Percentiles rank a stretch among this genome's conserved stretches.
Evolutionary conservation across 1,140 invertebrate species (phyloP).

Genomic region (Zaprionus africanus): DNA sequence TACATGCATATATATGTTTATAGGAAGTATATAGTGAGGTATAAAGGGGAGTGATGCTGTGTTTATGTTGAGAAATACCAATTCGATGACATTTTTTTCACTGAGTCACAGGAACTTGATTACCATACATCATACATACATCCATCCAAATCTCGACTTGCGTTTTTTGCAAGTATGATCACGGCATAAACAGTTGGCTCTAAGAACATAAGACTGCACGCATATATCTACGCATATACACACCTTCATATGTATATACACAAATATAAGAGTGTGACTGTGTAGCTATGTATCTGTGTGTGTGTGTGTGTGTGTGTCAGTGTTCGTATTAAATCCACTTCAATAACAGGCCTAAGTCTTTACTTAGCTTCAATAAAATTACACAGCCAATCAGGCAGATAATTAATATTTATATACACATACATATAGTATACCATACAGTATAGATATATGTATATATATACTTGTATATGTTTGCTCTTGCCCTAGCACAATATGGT

Average conservation of each 20-base stretch:
- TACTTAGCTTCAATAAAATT: slow-evolving; percentile 50
- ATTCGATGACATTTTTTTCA: slow-evolving; percentile 17
- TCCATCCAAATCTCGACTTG: slow-evolving; percentile 11
- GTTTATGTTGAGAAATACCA: slow-evolving; percentile 9
- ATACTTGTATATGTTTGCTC: slow-evolving; percentile 19
- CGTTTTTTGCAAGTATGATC: slow-evolving; percentile 44
- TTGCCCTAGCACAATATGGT: slow-evolving; percentile 39
- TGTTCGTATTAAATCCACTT: slow-evolving; percentile 31
- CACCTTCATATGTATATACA: not conserved
- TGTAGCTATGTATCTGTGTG: not conserved
- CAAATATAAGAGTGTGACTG: not conserved
- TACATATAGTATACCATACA: slow-evolving; percentile 1
- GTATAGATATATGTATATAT: slow-evolving; percentile 10
- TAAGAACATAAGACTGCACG: slow-evolving; percentile 1
- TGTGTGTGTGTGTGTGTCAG: not conserved
- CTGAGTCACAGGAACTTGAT: slow-evolving; percentile 29
- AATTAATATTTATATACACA: slow-evolving; percentile 33
- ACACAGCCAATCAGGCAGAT: slow-evolving; percentile 54
- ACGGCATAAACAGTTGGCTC: slow-evolving; percentile 49
- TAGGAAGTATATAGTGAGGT: slow-evolving; percentile 2
- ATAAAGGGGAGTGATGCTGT: not conserved
- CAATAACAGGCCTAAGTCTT: slow-evolving; percentile 46
- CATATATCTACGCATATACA: not conserved
- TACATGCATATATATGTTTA: slow-evolving; percentile 1
- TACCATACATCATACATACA: slow-evolving; percentile 32